Evolutionary conservation across 2,888 invertebrate species (phyloP).

Genomic region (Aricia artaxerxes): DNA sequence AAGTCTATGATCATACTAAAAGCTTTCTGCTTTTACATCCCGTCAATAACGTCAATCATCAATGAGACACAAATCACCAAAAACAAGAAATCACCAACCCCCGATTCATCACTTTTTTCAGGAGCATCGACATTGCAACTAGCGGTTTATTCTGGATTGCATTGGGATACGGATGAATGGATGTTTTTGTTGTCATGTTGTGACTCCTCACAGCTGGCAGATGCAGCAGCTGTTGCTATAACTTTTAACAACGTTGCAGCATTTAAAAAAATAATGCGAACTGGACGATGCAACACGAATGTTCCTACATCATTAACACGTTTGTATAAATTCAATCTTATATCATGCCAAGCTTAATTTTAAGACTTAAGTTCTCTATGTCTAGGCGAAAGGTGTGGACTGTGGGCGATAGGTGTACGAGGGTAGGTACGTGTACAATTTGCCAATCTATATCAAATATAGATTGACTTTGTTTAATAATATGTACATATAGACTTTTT

Average conservation of each 20-base stretch:
- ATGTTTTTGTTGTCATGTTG: conserved; percentile 64
- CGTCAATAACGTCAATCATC: too few relatives aligned
- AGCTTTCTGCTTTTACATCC: too few relatives aligned
- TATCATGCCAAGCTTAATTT: too few relatives aligned
- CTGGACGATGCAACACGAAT: conserved; percentile 69
- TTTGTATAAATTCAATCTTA: conserved; percentile 39
- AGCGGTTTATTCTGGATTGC: conserved; percentile 65
- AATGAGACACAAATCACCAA: too few relatives aligned
- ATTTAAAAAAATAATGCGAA: conserved; percentile 62
- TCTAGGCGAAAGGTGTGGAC: too few relatives aligned
- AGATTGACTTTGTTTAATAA: too few relatives aligned
- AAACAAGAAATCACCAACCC: background rate
- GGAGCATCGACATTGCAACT: conserved; percentile 73
- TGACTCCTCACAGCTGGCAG: conserved; percentile 73
- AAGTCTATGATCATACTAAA: too few relatives aligned
- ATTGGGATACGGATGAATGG: conserved; percentile 67
- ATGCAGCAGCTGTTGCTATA: conserved; percentile 72
- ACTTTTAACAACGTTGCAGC: conserved; percentile 65
- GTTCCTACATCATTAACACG: conserved; percentile 72
- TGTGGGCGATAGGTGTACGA: too few relatives aligned
- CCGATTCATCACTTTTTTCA: conserved; percentile 43
- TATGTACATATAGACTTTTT: too few relatives aligned
- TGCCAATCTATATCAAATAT: too few relatives aligned
- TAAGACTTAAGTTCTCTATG: too few relatives aligned
- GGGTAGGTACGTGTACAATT: too few relatives aligned